phyloP scores from a whole-genome alignment of 2,888 invertebrate genomes.

The Linnaemya vulpina region DNA sequence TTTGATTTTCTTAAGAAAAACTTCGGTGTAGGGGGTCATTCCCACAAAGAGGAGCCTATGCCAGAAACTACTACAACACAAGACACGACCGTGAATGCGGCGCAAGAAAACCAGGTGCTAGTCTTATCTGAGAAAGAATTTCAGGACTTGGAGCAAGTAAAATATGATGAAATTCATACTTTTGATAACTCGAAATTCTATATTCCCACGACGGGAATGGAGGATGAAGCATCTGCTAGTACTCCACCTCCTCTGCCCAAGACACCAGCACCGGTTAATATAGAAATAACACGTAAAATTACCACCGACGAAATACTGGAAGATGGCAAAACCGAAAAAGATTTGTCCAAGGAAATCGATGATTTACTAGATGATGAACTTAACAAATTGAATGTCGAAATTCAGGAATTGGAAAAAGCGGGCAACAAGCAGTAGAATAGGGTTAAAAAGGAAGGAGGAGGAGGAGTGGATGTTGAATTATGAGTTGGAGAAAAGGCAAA shows the following conservation, averaged over 20 bases:
- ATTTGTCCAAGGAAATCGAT: slow-evolving; percentile 80
- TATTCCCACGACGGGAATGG: slow-evolving; percentile 74
- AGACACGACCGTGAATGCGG: neutral
- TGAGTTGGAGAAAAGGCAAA: neutral
- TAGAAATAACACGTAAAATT: slow-evolving; percentile 80
- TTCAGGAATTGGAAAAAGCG: slow-evolving; percentile 59
- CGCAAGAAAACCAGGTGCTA: slow-evolving; percentile 26
- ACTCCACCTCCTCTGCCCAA: slow-evolving; percentile 74
- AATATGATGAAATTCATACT: slow-evolving; percentile 75
- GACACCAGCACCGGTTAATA: slow-evolving; percentile 80
- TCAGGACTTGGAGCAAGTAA: slow-evolving; percentile 76
- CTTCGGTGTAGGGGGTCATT: slow-evolving; percentile 76
- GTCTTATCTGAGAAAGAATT: slow-evolving; percentile 72
- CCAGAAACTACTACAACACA: neutral
- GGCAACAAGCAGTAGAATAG: neutral
- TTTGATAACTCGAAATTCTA: slow-evolving; percentile 82
- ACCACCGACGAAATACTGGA: slow-evolving; percentile 81
- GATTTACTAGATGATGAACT: slow-evolving; percentile 81
- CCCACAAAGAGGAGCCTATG: slow-evolving; percentile 74
- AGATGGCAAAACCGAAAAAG: slow-evolving; percentile 78
- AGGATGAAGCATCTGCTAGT: slow-evolving; percentile 63
- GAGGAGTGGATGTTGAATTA: neutral
- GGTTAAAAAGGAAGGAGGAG: neutral
- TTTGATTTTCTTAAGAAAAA: slow-evolving; percentile 83
- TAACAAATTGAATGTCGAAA: slow-evolving; percentile 78